phyloP scores from a whole-genome alignment of 1,140 invertebrate species.

The Zaprionus lachaisei region DNA sequence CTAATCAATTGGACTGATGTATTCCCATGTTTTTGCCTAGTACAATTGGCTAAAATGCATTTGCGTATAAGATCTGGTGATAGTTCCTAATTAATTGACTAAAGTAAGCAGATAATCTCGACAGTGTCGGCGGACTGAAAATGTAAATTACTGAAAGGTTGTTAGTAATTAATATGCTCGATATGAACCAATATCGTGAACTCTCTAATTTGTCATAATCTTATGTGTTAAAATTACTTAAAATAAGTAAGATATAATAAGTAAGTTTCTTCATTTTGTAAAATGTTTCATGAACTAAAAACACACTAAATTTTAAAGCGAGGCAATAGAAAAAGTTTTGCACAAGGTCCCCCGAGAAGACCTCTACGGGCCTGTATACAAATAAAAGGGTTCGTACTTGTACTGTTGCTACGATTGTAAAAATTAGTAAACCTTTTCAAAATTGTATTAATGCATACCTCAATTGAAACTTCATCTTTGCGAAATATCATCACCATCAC shows the following conservation, averaged over 20 bases:
- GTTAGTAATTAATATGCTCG: background rate
- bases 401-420: too few relatives aligned
- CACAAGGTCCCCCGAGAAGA: too few relatives aligned
- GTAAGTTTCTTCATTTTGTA: too few relatives aligned
- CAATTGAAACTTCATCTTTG: conserved; percentile 45
- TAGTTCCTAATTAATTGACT: conserved; percentile 20
- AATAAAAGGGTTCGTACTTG: too few relatives aligned
- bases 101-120: background rate
- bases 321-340: too few relatives aligned
- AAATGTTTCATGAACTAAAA: too few relatives aligned
- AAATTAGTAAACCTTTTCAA: background rate
- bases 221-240: too few relatives aligned
- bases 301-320: too few relatives aligned
- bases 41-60: conserved; percentile 42
- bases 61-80: conserved; percentile 10
- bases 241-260: too few relatives aligned
- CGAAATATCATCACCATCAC: conserved; percentile 38
- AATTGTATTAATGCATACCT: conserved; percentile 36
- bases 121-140: background rate
- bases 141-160: background rate
- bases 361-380: too few relatives aligned
- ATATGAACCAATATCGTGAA: background rate
- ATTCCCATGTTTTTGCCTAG: background rate
- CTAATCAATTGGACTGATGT: background rate
- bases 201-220: too few relatives aligned